These are phyloP conservation scores for Chrosomus eos DNA, from an alignment of 2,797 vertebrate species.

Conservation along the genomic window DNA sequence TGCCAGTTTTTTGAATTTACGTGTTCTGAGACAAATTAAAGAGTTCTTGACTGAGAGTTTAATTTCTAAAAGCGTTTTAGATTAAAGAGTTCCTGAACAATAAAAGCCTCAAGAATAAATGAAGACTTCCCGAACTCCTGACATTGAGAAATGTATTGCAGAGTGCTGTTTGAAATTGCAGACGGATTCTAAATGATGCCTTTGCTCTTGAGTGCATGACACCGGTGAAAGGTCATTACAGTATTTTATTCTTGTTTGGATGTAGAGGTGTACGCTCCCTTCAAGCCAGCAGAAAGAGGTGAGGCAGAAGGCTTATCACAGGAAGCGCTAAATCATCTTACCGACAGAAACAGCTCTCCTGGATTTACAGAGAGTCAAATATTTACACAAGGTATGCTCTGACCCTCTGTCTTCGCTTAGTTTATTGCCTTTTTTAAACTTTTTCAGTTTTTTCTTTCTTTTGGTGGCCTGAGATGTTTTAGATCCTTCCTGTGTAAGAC, in stretches of 20 bases:
- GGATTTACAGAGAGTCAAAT: constrained; percentile 78
- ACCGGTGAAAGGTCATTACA: constrained; percentile 49
- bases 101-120: constrained; percentile 7
- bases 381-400: constrained; percentile 78
- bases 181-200: constrained; percentile 29
- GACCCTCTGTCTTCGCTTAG: constrained; percentile 68
- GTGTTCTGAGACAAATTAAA: not conserved
- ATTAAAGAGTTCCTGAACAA: constrained; percentile 27
- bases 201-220: constrained; percentile 34
- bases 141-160: constrained; percentile 23
- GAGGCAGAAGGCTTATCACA: constrained; percentile 65
- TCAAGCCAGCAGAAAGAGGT: constrained; percentile 58
- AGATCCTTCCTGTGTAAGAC: constrained; percentile 74
- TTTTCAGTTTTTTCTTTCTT: constrained; percentile 47
- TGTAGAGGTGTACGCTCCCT: constrained; percentile 39
- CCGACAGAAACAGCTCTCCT: constrained; percentile 69
- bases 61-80: constrained; percentile 1
- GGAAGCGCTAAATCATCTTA: constrained; percentile 73
- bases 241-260: constrained; percentile 55
- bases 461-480: constrained; percentile 64
- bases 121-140: not conserved
- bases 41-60: not conserved
- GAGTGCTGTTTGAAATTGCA: constrained; percentile 35
- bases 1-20: not conserved
- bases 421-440: constrained; percentile 58